These are phyloP conservation scores for Hepsetus odoe DNA, from an alignment of 2,113 vertebrate species.

Conservation along the genomic window DNA sequence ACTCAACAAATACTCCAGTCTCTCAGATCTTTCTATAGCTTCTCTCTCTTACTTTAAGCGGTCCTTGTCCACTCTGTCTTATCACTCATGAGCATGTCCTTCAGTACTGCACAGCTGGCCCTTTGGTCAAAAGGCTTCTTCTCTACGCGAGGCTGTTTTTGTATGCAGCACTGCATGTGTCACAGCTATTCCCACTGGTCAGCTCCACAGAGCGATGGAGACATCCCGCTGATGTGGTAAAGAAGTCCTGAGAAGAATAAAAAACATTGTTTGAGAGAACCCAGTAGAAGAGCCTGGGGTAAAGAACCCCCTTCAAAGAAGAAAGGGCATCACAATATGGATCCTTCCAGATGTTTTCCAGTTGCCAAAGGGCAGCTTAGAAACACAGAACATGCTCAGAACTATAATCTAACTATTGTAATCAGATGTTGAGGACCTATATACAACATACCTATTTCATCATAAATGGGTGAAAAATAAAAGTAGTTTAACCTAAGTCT, in stretches of 20 bases:
- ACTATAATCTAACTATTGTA: too few relatives aligned
- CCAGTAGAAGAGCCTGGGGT: background rate
- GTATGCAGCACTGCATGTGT: slow-evolving; percentile 21
- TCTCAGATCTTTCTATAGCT: background rate
- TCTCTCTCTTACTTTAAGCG: background rate
- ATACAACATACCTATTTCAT: too few relatives aligned
- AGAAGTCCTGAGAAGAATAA: slow-evolving; percentile 28
- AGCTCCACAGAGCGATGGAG: slow-evolving; percentile 13
- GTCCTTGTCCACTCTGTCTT: background rate
- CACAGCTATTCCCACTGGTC: slow-evolving; percentile 6
- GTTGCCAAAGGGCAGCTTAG: background rate
- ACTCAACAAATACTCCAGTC: background rate
- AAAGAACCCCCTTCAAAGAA: background rate
- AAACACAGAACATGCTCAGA: background rate
- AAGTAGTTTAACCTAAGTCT: too few relatives aligned
- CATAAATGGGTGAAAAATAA: too few relatives aligned
- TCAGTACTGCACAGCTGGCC: slow-evolving; percentile 7
- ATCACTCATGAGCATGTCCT: background rate
- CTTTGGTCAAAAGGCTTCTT: background rate
- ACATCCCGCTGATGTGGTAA: background rate
- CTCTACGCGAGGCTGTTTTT: background rate
- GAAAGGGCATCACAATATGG: background rate
- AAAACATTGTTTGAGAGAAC: background rate
- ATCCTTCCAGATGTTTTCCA: background rate
- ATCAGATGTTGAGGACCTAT: too few relatives aligned